Base-by-base conservation (phyloP, 2,797 vertebrate genomes). In the Catharus ustulatus region DNA sequence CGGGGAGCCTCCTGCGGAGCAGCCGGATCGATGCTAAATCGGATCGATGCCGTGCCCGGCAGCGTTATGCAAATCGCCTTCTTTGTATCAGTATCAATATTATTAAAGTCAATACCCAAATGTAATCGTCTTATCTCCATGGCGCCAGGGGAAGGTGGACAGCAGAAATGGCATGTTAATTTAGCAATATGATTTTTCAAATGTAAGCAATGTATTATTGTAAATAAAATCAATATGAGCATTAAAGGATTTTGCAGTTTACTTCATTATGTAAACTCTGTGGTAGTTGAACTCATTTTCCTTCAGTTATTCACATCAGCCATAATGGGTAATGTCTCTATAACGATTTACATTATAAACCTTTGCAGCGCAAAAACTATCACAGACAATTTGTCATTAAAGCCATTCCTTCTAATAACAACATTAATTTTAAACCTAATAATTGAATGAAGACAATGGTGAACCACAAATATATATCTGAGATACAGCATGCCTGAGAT, bases 241-340 rank as follows among this genome's bases (percentile, higher is more conserved):
- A 89, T 96, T 96, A 93, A 93, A 74, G 88, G 93, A 79, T 95
- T 96, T 94, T 96, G 89, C 93, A 90, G 96, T 96, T 96, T 96
- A 94, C 95, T 97, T 97, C 94, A 97, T 97, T 97, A 95, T 91
- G 89, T 96, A 94, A 96, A 96, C 93, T 96, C 89, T 78, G 55
- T 30, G 72, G 86, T 93, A 94, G 91, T 95, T 84, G 93, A 93
- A 82, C 88, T 94, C 94, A 90, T 96, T 97, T 96, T 93, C 88
- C 79, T 94, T 95, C 91, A 72, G 92, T 96, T 97, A 95, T 93
- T 96, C 95, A 92, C 84, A 93, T 95, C 93, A 95, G 67, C 87
- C 9, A 3, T 95, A 96, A 97, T 46, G 84, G 80, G 40, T 90
- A 95, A 96, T 93, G 84, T 90, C 93, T 97, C 92, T 82, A 51